Evolutionary conservation across 2,113 vertebrate species (phyloP).

Genomic region (Thryonomys swinderianus): DNA sequence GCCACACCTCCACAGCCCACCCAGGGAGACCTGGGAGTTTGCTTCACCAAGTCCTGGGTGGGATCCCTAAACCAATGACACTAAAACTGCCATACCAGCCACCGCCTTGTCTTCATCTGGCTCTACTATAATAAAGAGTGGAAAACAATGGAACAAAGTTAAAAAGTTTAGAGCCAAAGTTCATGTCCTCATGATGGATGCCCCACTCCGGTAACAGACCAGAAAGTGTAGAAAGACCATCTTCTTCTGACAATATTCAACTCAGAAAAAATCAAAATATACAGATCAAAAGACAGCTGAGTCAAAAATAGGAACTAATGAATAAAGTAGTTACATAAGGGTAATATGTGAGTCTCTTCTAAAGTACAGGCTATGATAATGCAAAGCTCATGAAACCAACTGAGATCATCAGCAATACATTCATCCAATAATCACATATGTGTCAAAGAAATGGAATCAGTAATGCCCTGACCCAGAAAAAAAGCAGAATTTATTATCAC

Average conservation of each 20-base stretch:
- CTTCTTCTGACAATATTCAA: neutral
- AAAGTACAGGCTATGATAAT: neutral
- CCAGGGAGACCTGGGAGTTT: neutral
- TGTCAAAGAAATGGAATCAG: constrained; percentile 12
- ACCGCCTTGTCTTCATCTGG: neutral
- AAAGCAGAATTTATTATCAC: neutral
- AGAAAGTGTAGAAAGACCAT: neutral
- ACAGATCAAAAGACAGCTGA: neutral
- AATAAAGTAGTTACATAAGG: neutral
- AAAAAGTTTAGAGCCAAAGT: neutral
- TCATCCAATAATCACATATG: neutral
- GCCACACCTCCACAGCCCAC: neutral
- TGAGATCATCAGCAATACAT: neutral
- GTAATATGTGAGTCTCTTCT: neutral
- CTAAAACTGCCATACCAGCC: neutral
- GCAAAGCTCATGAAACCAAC: neutral
- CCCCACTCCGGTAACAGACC: neutral
- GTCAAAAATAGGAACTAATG: neutral
- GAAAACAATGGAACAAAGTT: neutral
- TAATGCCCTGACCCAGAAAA: neutral
- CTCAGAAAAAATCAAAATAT: constrained; percentile 3
- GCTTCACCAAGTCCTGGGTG: neutral
- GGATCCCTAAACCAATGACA: neutral
- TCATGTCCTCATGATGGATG: neutral
- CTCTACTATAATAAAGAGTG: neutral